phyloP scores from a whole-genome alignment of 1,140 invertebrate genomes.

The Eueides isabella region DNA sequence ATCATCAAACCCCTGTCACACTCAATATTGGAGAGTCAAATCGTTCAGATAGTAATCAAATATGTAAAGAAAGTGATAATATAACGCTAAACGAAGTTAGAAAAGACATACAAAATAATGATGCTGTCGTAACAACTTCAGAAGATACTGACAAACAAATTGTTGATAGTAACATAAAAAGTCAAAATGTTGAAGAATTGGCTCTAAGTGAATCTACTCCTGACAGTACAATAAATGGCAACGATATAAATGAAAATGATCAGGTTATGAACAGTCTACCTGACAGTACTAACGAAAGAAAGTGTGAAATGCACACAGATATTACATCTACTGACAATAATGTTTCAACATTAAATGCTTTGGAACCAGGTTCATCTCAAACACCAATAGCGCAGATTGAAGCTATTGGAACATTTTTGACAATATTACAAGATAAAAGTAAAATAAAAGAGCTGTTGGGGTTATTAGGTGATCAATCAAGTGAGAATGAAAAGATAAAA shows the following conservation, averaged over 20 bases:
- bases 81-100: not conserved
- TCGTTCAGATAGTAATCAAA: not conserved
- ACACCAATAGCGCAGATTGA: conserved; percentile 42
- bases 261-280: conserved; percentile 42
- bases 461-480: conserved; percentile 55
- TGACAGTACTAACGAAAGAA: conserved; percentile 59
- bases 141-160: conserved; percentile 24
- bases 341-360: conserved; percentile 23
- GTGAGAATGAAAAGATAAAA: conserved; percentile 71
- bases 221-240: conserved; percentile 64
- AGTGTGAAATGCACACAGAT: conserved; percentile 53
- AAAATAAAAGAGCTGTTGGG: conserved; percentile 70
- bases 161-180: not conserved
- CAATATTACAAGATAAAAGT: conserved; percentile 71
- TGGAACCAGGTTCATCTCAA: conserved; percentile 36
- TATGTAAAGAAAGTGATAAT: not conserved
- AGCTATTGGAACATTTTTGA: conserved; percentile 62
- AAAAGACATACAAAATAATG: conserved; percentile 37
- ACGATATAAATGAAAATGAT: conserved; percentile 28
- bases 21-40: not conserved
- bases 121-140: conserved; percentile 60
- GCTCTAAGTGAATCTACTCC: conserved; percentile 36
- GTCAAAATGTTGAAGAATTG: not conserved
- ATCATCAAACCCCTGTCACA: not conserved
- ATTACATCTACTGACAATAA: conserved; percentile 58